Evolutionary conservation across 1,140 invertebrate genomes (phyloP), one percentile per base, ranked within the genome.

Genomic region (Temnothorax longispinosus): DNA sequence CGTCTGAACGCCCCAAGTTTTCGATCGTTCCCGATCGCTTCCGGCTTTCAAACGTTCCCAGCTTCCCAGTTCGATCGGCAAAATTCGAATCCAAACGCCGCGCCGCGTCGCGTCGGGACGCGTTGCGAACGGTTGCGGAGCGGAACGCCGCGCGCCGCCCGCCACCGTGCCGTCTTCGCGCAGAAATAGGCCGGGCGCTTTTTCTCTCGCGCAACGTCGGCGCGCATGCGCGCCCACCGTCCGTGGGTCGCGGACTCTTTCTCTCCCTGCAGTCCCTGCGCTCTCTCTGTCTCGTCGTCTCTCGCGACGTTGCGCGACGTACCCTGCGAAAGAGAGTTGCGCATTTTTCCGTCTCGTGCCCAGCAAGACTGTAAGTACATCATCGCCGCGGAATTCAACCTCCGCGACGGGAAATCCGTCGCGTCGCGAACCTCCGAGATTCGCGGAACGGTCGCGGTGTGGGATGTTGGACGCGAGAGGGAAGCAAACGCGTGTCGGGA

Each of bases 351-450:
- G 64, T 74, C 58, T 89, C 64, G 76, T 76, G 38, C 69, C 76
- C 81, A 72, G 85, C 90, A 86, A 89, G 90, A 91, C 64, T 60
- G 93, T 94, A 91, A 94, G 93, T 94, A 93, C 54, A 38, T 47
- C 67, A 15, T 74, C 11, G 11, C 0, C 8, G 1, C 1, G 0
- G n/a, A 71, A 27, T 32, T 44, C 27, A n/a, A 2, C 27, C 1
- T 0, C 5, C 7, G 2, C 21, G 3, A 62, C 8, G 15, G 10
- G 18, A 27, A 47, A 52, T 41, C 18, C 18, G 6, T 65, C 47
- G 77, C 11, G 11, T 35, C 52, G 41, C 21, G 50, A 47, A 6
- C 21, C 15, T 27, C 11, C 18, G 27, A 18, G 56, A 35, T 60
- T 18, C 21, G 4, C 41, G 1, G 3, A 10, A 11, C 32, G 4